These are phyloP conservation scores for Lophura nycthemera DNA, from an alignment of 2,113 vertebrate species.

Conservation along the genomic window DNA sequence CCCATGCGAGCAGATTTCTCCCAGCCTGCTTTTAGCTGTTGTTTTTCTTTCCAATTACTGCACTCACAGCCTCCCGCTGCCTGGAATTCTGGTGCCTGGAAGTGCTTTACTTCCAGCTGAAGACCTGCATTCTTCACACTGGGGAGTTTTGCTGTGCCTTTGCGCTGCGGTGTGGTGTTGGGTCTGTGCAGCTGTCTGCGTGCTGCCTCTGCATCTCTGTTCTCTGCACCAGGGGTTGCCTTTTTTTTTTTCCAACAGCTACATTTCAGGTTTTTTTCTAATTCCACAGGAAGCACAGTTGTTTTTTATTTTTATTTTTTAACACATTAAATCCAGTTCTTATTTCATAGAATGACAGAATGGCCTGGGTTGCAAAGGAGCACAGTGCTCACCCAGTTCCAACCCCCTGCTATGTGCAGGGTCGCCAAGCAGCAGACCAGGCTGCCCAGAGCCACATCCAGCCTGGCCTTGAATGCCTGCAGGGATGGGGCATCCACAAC, in stretches of 20 bases:
- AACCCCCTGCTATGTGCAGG: too few species aligned
- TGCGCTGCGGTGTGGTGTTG: not conserved
- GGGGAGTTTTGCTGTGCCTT: not conserved
- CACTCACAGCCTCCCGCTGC: not conserved
- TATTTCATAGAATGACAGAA: too few species aligned
- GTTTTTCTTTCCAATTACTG: constrained; percentile 66
- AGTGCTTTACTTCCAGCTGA: not conserved
- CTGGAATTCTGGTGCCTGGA: not conserved
- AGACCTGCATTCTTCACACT: not conserved
- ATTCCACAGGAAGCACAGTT: not conserved
- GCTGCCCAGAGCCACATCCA: too few species aligned
- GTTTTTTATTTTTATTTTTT: not conserved
- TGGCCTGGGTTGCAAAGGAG: too few species aligned
- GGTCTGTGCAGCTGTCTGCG: not conserved
- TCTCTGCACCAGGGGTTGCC: not conserved
- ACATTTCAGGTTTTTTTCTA: not conserved
- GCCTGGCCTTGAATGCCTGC: too few species aligned
- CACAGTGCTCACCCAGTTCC: too few species aligned
- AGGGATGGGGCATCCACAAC: too few species aligned
- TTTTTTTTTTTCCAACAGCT: not conserved
- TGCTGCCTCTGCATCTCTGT: accelerated
- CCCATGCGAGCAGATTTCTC: constrained; percentile 30
- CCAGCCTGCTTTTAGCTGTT: not conserved
- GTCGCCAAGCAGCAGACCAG: too few species aligned
- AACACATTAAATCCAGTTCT: too few species aligned